Evolutionary conservation across 1,140 invertebrate genomes (phyloP).

Genomic region (Brachionus koreanus): DNA sequence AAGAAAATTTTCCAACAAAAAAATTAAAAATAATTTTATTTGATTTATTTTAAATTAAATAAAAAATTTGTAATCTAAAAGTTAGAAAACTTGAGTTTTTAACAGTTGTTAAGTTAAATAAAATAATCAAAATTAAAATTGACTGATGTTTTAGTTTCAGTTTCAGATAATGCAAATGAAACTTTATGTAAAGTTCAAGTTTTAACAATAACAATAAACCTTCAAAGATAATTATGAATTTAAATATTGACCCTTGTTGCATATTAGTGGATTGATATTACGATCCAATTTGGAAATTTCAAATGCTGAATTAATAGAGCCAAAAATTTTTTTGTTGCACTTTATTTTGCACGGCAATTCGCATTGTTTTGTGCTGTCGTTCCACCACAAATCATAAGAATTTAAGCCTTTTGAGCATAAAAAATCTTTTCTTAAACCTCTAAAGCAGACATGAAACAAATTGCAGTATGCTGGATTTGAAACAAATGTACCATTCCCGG

Average conservation of each 20-base stretch:
- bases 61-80: too few species aligned
- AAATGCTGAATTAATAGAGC: background rate
- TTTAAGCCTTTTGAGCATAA: background rate
- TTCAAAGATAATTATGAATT: background rate
- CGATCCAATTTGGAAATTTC: conserved; percentile 8
- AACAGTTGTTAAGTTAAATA: too few species aligned
- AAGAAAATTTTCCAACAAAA: too few species aligned
- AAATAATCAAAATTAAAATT: too few species aligned
- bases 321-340: conserved; percentile 8
- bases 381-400: conserved; percentile 41
- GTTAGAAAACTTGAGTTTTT: too few species aligned
- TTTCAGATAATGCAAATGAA: too few species aligned
- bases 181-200: too few species aligned
- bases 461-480: conserved; percentile 11
- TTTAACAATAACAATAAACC: too few species aligned
- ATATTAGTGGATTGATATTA: background rate
- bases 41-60: too few species aligned
- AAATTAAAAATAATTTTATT: too few species aligned
- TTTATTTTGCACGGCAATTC: conserved; percentile 42
- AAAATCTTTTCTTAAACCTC: conserved; percentile 9
- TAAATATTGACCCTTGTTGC: background rate
- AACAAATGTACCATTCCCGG: conserved; percentile 12
- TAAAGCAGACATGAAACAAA: conserved; percentile 22
- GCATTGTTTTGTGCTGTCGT: conserved; percentile 35
- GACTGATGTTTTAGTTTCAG: too few species aligned